Conservation (phyloP, 2,797 vertebrate species). For the Spheniscus humboldti region DNA sequence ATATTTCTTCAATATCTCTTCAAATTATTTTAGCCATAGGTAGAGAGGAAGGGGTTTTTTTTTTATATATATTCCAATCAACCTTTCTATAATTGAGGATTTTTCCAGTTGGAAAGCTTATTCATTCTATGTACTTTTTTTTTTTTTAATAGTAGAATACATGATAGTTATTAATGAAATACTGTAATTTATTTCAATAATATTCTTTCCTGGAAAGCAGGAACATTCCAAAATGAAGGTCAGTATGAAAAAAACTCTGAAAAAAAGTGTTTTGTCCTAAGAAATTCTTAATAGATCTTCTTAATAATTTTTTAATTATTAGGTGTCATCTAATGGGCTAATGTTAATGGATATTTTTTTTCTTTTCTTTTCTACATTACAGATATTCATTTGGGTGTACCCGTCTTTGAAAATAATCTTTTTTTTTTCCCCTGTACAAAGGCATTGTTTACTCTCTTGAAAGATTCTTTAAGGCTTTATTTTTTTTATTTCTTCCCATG, state of each 20-base stretch:
- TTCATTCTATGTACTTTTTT: not conserved
- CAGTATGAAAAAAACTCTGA: not conserved
- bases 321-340: not conserved
- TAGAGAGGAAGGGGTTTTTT: not conserved
- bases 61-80: not conserved
- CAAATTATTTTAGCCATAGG: not conserved
- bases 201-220: not conserved
- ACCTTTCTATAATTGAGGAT: not conserved
- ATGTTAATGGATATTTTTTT: not conserved
- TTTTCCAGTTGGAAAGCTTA: not conserved
- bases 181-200: not conserved
- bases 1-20: not conserved
- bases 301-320: not conserved
- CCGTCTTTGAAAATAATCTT: not conserved
- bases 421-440: not conserved
- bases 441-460: not conserved
- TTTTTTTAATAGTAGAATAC: not conserved
- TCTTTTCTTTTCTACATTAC: not conserved
- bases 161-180: not conserved
- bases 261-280: not conserved
- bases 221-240: not conserved
- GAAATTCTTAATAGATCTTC: not conserved
- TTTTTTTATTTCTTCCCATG: not conserved
- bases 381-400: not conserved
- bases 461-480: not conserved